phyloP scores from a whole-genome alignment of 1,140 invertebrate genomes.

The Euglossa dilemma region DNA sequence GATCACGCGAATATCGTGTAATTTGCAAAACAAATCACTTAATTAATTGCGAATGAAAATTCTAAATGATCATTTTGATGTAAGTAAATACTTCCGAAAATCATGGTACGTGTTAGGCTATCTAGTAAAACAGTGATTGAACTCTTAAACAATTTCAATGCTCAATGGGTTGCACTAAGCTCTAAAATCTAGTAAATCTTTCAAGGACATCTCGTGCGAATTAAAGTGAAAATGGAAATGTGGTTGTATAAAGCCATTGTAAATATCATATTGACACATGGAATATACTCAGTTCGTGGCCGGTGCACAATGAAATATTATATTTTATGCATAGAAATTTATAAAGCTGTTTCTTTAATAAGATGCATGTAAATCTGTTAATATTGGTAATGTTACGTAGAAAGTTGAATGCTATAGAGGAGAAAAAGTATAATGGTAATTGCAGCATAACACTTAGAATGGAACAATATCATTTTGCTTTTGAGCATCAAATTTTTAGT shows the following conservation, averaged over 20 bases:
- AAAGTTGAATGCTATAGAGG: background rate
- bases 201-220: background rate
- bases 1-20: background rate
- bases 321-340: conserved; percentile 21
- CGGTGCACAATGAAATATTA: conserved; percentile 26
- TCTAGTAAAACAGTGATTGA: background rate
- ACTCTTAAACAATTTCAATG: background rate
- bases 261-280: background rate
- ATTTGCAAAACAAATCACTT: background rate
- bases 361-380: conserved; percentile 1
- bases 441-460: background rate
- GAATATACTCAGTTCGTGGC: conserved; percentile 9
- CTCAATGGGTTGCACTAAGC: background rate
- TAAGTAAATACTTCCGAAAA: background rate
- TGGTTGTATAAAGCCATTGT: background rate
- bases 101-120: background rate
- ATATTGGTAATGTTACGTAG: background rate
- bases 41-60: background rate
- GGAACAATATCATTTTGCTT: background rate
- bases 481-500: background rate
- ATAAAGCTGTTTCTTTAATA: background rate
- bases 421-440: background rate
- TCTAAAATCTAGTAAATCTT: background rate
- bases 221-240: background rate
- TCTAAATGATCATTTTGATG: background rate